Percentiles rank a stretch among this genome's conserved stretches.
Conservation (phyloP, 2,113 vertebrate genomes). For the Murina feae region DNA sequence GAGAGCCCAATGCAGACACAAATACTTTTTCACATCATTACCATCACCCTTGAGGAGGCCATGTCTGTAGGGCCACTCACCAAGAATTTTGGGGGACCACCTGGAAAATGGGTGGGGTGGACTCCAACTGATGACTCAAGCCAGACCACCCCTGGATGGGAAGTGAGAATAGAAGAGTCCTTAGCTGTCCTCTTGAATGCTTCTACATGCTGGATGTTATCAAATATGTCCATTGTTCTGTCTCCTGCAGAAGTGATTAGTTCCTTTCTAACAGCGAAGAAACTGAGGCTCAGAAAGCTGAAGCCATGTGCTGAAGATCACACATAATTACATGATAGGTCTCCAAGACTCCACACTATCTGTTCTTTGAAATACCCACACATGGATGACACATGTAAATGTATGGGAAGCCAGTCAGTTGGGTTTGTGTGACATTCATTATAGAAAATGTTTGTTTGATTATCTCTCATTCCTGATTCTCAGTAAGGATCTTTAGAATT, state of each 20-base stretch:
- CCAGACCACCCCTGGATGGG: background rate
- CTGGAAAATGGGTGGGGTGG: background rate
- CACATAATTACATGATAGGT: background rate
- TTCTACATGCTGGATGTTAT: background rate
- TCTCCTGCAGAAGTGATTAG: background rate
- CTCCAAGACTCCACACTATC: background rate
- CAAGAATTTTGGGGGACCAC: background rate
- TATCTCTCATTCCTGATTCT: background rate
- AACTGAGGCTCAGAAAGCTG: background rate
- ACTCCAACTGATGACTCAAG: background rate
- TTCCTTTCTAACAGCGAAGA: background rate
- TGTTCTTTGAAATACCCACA: background rate
- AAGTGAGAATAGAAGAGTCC: background rate
- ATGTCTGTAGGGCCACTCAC: background rate
- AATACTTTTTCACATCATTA: background rate
- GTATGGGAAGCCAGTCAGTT: background rate
- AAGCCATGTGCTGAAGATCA: background rate
- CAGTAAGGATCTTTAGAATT: background rate
- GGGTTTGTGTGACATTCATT: background rate
- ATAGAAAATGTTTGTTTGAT: conserved; percentile 3
- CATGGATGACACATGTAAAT: background rate
- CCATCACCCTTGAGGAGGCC: background rate
- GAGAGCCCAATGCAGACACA: background rate
- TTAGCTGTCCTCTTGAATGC: background rate
- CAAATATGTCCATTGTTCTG: background rate